Percentiles rank a stretch among this genome's conserved stretches.
Evolutionary conservation across 2,888 invertebrate genomes (phyloP).

Genomic region (Tuberolachnus salignus): DNA sequence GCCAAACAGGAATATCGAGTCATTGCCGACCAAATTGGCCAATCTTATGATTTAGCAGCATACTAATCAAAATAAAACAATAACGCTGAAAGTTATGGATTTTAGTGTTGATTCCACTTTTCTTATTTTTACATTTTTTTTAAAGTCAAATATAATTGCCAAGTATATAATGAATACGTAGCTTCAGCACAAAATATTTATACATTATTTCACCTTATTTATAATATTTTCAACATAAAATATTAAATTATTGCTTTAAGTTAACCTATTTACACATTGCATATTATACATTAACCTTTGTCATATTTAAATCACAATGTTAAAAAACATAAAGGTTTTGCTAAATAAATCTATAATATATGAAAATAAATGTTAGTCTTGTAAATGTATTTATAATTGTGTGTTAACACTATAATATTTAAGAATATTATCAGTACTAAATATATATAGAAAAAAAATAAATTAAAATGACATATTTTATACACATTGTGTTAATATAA

Average conservation of each 20-base stretch:
- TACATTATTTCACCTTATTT: too few relatives aligned
- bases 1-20: conserved; percentile 46
- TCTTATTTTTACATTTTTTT: conserved; percentile 2
- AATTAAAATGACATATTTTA: conserved; percentile 4
- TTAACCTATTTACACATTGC: background rate
- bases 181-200: too few relatives aligned
- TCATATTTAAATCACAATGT: background rate
- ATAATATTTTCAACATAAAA: background rate
- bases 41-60: conserved; percentile 49
- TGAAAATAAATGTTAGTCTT: conserved; percentile 3
- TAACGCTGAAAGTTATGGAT: background rate
- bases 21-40: conserved; percentile 52
- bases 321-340: background rate
- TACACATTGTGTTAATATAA: too few relatives aligned
- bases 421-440: background rate
- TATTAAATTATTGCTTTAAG: conserved; percentile 11
- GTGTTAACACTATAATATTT: background rate
- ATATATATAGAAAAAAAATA: too few relatives aligned
- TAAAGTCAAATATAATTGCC: background rate
- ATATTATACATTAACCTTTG: background rate
- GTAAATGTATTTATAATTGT: conserved; percentile 21
- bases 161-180: background rate
- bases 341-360: conserved; percentile 19
- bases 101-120: background rate
- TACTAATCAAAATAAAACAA: conserved; percentile 29